Evolutionary conservation across 64 coral and sea anemone species (phyloP).

Genomic region (Actinia equina): DNA sequence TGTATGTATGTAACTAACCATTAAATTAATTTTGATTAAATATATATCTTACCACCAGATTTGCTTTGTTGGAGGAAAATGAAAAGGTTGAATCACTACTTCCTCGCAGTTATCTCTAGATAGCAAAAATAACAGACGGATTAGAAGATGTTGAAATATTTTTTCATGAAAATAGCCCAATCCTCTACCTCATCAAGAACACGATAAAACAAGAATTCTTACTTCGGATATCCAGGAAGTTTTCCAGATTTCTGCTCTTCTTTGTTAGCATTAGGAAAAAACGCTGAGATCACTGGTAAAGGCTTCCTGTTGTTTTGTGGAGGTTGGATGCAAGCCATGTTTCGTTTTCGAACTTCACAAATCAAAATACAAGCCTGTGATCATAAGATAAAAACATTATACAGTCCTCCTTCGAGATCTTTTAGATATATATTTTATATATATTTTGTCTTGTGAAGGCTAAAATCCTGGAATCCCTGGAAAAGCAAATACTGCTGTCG

Average conservation of each 20-base stretch:
- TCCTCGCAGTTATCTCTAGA: background rate
- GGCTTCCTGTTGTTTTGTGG: background rate
- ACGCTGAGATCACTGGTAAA: background rate
- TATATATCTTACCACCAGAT: constrained; percentile 65
- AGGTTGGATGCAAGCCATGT: background rate
- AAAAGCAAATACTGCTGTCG: background rate
- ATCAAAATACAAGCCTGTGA: background rate
- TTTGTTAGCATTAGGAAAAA: background rate
- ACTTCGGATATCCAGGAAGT: background rate
- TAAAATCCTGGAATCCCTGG: background rate
- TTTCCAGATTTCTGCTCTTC: background rate
- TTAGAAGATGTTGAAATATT: too few species aligned
- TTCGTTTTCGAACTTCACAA: background rate
- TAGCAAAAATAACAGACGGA: background rate
- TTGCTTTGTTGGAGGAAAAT: constrained; percentile 78
- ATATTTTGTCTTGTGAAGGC: background rate
- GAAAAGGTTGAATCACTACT: constrained; percentile 51
- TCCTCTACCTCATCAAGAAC: too few species aligned
- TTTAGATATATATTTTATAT: background rate
- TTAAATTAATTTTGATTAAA: too few species aligned
- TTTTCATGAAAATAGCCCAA: background rate
- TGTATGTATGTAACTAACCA: too few species aligned
- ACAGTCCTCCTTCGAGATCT: background rate
- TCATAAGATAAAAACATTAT: background rate
- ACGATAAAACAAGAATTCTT: background rate